Base-by-base conservation (phyloP, 2,113 vertebrate genomes). In the Talpa occidentalis region DNA sequence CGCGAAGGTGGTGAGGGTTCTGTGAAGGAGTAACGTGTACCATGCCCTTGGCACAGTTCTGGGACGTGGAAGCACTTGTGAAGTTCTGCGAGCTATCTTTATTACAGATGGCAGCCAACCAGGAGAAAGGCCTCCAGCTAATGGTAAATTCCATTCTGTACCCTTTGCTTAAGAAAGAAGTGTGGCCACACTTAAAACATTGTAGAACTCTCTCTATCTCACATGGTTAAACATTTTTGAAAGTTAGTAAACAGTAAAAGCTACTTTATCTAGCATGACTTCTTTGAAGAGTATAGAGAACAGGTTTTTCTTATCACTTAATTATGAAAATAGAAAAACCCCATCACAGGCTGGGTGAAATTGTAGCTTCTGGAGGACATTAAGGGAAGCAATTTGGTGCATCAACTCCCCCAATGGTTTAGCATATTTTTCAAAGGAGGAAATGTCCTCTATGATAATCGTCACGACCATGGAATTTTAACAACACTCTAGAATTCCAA, bases 401-500 rank as follows among this genome's bases (percentile, higher is more conserved):
- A 42, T n/a, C 64, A 64, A 10, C 28, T 30, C 35, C 78, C 40
- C 32, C 28, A 30, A 35, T 3, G 88, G 70, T 49, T 16, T 26
- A 8, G 44, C 21, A 30, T 44, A 28, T 64, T 81, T 90, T 83
- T 37, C 66, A 11, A 76, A 95, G 56, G 42, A 42, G 80, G 42
- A 37, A 30, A 3, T 7, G 10, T 37, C 44, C 17, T 66, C 52
- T 52, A 14, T n/a, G 49, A 10, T 70, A 37, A 82, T 3, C 22
- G 69, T 94, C 90, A 93, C 35, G 87, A 44, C 37, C 15, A 7
- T 60, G 86, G 91, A 95, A 96, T 96, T 92, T 86, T 59, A 95
- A 81, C 35, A 74, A 52, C 6, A 3, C 49, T 88, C 74, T 87
- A 69, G 42, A 95, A 90, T 94, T 86, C 78, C 52, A 80, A 77